These are phyloP conservation scores for Lasioglossum baleicum DNA, from an alignment of 1,140 invertebrate species.

Conservation along the genomic window DNA sequence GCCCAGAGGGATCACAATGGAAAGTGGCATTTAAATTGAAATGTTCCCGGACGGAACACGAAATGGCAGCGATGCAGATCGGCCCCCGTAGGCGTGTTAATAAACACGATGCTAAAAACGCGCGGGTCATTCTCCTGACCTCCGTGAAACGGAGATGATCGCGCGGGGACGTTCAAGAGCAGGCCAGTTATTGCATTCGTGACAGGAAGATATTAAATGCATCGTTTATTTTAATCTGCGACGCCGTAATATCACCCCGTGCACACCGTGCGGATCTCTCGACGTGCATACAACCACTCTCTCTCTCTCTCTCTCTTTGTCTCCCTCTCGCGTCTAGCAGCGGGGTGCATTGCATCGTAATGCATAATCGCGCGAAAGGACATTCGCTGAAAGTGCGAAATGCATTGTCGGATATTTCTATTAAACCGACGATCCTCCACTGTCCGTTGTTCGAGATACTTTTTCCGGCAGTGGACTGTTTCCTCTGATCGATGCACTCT, in stretches of 20 bases:
- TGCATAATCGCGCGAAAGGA: background rate
- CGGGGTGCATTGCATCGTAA: background rate
- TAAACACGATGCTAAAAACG: slow-evolving; percentile 34
- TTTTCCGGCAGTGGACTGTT: too few species aligned
- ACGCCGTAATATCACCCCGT: slow-evolving; percentile 2
- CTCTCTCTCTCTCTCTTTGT: too few species aligned
- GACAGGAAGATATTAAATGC: slow-evolving; percentile 53
- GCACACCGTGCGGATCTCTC: slow-evolving; percentile 1
- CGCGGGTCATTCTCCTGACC: slow-evolving; percentile 30
- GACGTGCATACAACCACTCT: background rate
- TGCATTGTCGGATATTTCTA: background rate
- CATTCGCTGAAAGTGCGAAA: background rate
- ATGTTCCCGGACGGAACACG: slow-evolving; percentile 6
- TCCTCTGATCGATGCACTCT: too few species aligned
- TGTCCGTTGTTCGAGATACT: too few species aligned
- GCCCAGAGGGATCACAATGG: background rate
- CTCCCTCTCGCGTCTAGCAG: background rate
- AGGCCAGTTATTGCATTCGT: slow-evolving; percentile 59
- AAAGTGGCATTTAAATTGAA: slow-evolving; percentile 25
- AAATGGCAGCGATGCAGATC: background rate
- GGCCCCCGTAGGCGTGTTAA: slow-evolving; percentile 32
- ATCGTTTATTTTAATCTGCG: slow-evolving; percentile 42
- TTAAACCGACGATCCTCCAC: background rate
- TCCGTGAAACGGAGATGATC: slow-evolving; percentile 47
- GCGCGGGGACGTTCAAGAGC: slow-evolving; percentile 43